phyloP scores from a whole-genome alignment of 30 jellyfish, hydroid and myxozoan genomes.

The Chironex yamaguchii region DNA sequence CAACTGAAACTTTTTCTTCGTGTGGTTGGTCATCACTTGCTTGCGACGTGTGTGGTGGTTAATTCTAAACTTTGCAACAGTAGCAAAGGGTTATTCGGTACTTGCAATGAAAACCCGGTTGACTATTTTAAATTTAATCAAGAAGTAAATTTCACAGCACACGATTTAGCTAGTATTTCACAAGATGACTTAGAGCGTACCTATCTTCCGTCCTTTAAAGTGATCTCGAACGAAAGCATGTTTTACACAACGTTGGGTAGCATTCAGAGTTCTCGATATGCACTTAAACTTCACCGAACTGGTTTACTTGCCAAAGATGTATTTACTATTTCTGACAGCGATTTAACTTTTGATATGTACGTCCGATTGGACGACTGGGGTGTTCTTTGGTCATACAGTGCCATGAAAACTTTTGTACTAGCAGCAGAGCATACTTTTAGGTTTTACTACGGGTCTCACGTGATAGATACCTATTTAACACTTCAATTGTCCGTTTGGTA shows the following conservation, averaged over 20 bases:
- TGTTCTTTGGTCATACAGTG: conserved; percentile 42
- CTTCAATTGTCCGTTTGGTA: conserved; percentile 26
- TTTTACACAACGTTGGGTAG: background rate
- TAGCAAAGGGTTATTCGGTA: conserved; percentile 60
- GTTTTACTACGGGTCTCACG: conserved; percentile 16
- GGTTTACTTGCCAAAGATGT: conserved; percentile 22
- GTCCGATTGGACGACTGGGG: conserved; percentile 25
- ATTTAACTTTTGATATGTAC: conserved; percentile 8
- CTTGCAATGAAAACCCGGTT: conserved; percentile 20
- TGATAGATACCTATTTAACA: conserved; percentile 44
- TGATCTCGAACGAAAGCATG: background rate
- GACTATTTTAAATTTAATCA: conserved; percentile 24
- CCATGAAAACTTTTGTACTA: conserved; percentile 15
- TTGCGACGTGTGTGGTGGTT: conserved; percentile 9
- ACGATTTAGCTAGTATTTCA: conserved; percentile 13
- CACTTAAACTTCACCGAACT: conserved; percentile 45
- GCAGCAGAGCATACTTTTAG: conserved; percentile 12
- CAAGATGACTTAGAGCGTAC: background rate
- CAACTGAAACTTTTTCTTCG: background rate
- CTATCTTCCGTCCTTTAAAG: conserved; percentile 36
- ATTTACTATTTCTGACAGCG: conserved; percentile 18
- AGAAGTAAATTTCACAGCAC: background rate
- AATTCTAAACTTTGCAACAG: conserved; percentile 15
- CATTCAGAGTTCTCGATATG: background rate
- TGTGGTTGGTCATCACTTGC: background rate